phyloP scores from a whole-genome alignment of 2,113 vertebrate genomes.

The Oreotrochilus melanogaster region DNA sequence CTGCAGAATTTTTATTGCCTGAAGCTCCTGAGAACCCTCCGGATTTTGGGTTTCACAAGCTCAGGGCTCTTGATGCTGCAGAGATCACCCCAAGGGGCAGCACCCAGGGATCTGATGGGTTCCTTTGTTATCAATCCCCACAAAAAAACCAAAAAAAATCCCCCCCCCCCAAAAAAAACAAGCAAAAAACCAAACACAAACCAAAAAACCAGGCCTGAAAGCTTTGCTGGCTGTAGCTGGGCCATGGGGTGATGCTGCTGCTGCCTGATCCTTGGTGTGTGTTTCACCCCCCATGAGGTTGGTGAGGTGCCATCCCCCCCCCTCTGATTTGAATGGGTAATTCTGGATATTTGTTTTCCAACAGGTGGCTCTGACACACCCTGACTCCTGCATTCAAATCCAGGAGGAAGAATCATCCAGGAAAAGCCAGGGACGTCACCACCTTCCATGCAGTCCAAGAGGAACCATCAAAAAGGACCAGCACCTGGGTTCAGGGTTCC shows the following conservation, averaged over 20 bases:
- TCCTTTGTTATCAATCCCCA: background rate
- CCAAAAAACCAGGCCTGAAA: background rate
- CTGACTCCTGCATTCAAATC: background rate
- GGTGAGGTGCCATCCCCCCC: background rate
- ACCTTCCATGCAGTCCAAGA: background rate
- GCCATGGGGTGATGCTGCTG: background rate
- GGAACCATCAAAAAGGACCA: background rate
- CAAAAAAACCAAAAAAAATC: no score
- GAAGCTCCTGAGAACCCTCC: background rate
- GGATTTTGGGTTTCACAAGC: background rate
- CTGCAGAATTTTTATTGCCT: background rate
- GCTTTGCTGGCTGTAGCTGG: background rate
- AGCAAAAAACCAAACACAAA: no score
- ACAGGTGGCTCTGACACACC: conserved; percentile 27
- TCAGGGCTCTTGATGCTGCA: background rate
- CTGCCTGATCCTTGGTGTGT: background rate
- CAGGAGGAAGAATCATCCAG: background rate
- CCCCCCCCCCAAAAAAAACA: no score
- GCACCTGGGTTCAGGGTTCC: background rate
- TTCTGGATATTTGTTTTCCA: background rate
- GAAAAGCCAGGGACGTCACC: background rate
- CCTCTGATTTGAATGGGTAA: background rate
- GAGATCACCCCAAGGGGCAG: background rate
- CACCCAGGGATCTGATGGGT: background rate
- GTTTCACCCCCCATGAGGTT: background rate